Evolutionary conservation across 1,140 invertebrate genomes (phyloP).

Genomic region (Zaprionus vittiger): DNA sequence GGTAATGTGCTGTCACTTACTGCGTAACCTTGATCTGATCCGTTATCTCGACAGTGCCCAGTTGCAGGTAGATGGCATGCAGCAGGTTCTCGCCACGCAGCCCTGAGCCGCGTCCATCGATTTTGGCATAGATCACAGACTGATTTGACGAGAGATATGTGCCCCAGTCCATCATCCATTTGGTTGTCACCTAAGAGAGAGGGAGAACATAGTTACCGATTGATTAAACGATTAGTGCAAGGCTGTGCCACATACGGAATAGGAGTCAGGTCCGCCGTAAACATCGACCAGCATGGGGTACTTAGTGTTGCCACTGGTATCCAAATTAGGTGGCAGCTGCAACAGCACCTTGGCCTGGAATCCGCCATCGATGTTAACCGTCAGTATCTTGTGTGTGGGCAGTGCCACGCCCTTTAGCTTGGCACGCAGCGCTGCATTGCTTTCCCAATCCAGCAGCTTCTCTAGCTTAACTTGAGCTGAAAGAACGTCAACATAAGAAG

Average conservation of each 20-base stretch:
- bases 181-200: constrained; percentile 85
- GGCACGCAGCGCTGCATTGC: constrained; percentile 55
- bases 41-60: constrained; percentile 94
- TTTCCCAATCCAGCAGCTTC: constrained; percentile 76
- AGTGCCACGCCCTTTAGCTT: constrained; percentile 61
- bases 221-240: neutral
- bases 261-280: constrained; percentile 95
- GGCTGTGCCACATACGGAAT: constrained; percentile 87
- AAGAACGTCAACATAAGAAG: neutral
- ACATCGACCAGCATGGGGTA: constrained; percentile 96
- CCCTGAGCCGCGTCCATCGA: constrained; percentile 95
- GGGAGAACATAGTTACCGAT: neutral
- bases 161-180: constrained; percentile 91
- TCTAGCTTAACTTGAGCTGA: constrained; percentile 69
- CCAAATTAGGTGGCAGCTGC: constrained; percentile 91
- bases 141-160: constrained; percentile 93
- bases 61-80: constrained; percentile 92
- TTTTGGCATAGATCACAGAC: constrained; percentile 93
- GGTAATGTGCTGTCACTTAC: constrained; percentile 68
- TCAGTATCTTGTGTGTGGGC: constrained; percentile 68
- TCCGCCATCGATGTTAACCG: constrained; percentile 68
- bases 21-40: constrained; percentile 89
- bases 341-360: constrained; percentile 85
- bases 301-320: constrained; percentile 87
- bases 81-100: constrained; percentile 93